These are phyloP conservation scores for Zeugodacus cucurbitae DNA, from an alignment of 1,140 invertebrate genomes.

Conservation along the genomic window DNA sequence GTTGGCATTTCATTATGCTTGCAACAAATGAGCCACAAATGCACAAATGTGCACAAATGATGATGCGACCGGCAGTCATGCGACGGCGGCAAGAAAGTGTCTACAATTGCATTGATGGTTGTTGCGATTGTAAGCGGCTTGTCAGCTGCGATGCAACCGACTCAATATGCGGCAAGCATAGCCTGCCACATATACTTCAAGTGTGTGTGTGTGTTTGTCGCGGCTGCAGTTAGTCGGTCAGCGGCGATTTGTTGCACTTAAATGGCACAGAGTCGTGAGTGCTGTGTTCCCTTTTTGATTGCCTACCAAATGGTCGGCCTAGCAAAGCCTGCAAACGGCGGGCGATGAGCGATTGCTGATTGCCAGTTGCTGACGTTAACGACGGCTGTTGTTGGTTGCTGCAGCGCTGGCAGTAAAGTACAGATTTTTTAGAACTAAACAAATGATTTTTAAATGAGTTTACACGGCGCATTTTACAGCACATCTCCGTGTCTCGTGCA, in stretches of 20 bases:
- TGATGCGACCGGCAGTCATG: background rate
- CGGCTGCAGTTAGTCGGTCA: background rate
- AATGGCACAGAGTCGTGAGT: conserved; percentile 23
- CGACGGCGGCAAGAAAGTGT: conserved; percentile 9
- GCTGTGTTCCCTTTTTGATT: conserved; percentile 33
- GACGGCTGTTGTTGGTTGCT: background rate
- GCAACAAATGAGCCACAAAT: background rate
- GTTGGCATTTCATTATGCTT: conserved; percentile 22
- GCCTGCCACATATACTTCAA: background rate
- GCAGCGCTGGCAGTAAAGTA: background rate
- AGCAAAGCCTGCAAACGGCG: background rate
- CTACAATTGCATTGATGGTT: background rate
- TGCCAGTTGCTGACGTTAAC: conserved; percentile 22
- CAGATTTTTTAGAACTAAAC: conserved; percentile 4
- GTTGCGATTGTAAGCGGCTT: conserved; percentile 19
- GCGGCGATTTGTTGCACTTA: conserved; percentile 26
- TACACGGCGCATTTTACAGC: background rate
- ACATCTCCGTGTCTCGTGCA: background rate
- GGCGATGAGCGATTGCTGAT: conserved; percentile 22
- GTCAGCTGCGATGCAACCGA: conserved; percentile 10
- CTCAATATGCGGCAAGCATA: background rate
- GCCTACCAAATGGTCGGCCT: background rate
- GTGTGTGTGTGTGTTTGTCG: background rate
- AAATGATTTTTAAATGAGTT: conserved; percentile 26
- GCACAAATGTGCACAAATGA: no score